Percentiles rank a stretch among this genome's conserved stretches.
phyloP scores from a whole-genome alignment of 2,113 vertebrate species.

The Budorcas taxicolor region DNA sequence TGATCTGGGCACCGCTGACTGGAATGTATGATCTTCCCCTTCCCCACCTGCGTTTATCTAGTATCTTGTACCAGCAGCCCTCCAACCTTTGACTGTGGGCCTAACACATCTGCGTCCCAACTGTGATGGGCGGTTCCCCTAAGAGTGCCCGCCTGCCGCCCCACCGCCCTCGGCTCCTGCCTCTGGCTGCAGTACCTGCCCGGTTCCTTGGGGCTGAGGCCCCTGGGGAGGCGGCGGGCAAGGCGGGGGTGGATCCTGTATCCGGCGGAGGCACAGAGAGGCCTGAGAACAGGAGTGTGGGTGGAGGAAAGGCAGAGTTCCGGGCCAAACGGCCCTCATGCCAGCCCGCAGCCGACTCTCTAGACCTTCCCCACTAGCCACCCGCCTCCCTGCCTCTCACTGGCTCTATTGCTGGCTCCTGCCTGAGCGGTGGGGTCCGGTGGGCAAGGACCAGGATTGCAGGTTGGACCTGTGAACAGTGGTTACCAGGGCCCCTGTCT shows the following conservation, averaged over 20 bases:
- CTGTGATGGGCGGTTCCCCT: neutral
- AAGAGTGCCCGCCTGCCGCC: neutral
- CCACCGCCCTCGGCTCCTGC: neutral
- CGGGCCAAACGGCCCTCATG: neutral
- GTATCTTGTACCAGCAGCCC: neutral
- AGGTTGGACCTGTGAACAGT: neutral
- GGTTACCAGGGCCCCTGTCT: neutral
- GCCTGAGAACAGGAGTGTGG: constrained; percentile 1
- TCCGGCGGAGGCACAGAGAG: neutral
- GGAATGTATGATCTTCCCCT: neutral
- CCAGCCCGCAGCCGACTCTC: neutral
- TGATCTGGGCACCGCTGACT: neutral
- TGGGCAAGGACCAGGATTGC: neutral
- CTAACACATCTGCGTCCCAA: neutral
- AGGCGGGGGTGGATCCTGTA: neutral
- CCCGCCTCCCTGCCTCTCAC: neutral
- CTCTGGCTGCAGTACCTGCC: neutral
- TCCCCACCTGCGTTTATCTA: fast-evolving
- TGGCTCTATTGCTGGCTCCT: neutral
- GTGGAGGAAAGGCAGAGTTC: neutral
- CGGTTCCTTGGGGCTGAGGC: neutral
- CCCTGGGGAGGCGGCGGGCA: neutral
- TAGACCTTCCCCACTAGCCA: neutral
- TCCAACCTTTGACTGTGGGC: neutral
- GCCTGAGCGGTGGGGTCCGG: neutral